Base-by-base conservation (phyloP, 37 sponge, comb jelly and placozoan genomes). In the Oscarella lobularis region DNA sequence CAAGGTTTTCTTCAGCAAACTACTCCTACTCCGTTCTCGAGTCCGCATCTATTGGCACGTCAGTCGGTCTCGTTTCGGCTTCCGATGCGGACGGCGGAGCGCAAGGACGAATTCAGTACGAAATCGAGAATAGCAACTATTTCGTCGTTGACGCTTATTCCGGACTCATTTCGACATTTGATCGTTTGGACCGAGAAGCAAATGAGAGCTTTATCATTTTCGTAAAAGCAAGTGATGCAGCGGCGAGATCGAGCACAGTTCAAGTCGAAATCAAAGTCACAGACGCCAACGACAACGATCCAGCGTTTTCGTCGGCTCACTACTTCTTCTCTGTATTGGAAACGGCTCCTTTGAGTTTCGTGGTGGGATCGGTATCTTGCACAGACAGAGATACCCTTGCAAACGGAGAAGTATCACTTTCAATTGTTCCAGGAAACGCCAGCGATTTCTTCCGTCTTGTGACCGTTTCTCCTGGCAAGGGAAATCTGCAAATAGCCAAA, bases 1-100 rank as follows among this genome's bases (percentile, higher is more conserved):
- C 71, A 5, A 14, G 35, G 71, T 68, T 68, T 68, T 29, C 29
- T 14, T 20, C 6, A 5, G 6, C 29, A 5, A 32, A 68, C 71
- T 84, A 71, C 40, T 81, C 74, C 33, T 67, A 83, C 32, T 72
- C 76, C 9, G 38, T 90, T 32, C 76, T 84, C 33, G 91, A 90
- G 54, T 85, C 85, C 14, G 27, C 41, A 6, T 35, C 39, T 6
- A n/a, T 27, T 29, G 91, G 91, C 31, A 31, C 39, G 0, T 38
- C 76, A 35, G 66, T 90, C 27, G 35, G 31, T 0, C 67, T 0
- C 0, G 40, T 90, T 6, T 36, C 65, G 37, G 91, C 91, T 3
- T 74, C 75, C 33, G 91, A 90, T 37, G 32, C 33, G 34, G 91
- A 90, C 37, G 71, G 48, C 33, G 81, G 87, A 3, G 20, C 81